Evolutionary conservation across 1,140 invertebrate species (phyloP).

Genomic region (Alviniconcha marisindica): DNA sequence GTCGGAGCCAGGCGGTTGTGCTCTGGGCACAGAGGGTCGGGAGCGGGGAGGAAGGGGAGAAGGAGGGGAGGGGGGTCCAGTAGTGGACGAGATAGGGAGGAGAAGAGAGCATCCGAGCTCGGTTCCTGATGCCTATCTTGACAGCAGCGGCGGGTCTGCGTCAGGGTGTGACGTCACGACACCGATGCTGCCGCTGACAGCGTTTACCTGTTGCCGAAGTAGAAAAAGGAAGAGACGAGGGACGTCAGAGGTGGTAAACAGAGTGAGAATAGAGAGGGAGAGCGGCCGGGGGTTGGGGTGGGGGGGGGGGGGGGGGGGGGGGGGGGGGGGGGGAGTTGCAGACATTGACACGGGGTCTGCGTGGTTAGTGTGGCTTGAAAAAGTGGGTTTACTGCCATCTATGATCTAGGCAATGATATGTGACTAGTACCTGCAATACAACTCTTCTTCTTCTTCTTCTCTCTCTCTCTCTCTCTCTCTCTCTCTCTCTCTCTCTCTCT

Average conservation of each 20-base stretch:
- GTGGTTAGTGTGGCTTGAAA: no score
- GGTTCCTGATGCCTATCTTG: slow-evolving; percentile 19
- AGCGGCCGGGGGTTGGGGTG: slow-evolving; percentile 4
- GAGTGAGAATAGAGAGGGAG: slow-evolving; percentile 22
- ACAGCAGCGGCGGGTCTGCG: slow-evolving; percentile 1
- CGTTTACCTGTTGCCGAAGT: neutral
- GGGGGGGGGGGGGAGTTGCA: slow-evolving; percentile 2
- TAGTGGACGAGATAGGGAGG: neutral
- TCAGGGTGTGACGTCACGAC: slow-evolving; percentile 17
- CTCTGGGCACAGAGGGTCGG: neutral
- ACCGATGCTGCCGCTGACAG: slow-evolving; percentile 15
- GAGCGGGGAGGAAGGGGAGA: neutral
- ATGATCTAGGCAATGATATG: no score
- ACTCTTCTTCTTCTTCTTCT: no score
- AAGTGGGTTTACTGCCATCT: no score
- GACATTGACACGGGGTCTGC: no score
- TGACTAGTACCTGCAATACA: no score
- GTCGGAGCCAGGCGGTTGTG: neutral
- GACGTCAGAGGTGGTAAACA: slow-evolving; percentile 22
- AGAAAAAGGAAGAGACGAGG: neutral
- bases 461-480: no score
- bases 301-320: slow-evolving; percentile 7
- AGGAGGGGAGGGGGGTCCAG: no score
- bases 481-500: no score
- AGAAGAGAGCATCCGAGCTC: neutral